Evolutionary conservation across 2,888 invertebrate species (phyloP).

Genomic region (Sceliomorpha sp.): DNA sequence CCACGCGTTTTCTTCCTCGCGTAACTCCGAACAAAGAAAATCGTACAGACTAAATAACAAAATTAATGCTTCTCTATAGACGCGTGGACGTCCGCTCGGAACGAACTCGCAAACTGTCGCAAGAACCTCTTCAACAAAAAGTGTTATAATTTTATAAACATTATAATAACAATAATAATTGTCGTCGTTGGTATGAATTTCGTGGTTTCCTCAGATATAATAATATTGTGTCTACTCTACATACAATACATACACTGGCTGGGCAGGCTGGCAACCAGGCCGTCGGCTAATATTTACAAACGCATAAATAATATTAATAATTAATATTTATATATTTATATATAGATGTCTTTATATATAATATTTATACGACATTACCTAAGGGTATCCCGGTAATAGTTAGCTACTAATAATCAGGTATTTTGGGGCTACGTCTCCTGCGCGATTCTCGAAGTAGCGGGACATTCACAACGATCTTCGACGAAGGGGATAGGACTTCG

Average conservation of each 20-base stretch:
- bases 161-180: conserved; percentile 78
- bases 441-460: conserved; percentile 51
- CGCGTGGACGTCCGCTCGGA: conserved; percentile 26
- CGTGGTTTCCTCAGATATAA: conserved; percentile 63
- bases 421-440: conserved; percentile 53
- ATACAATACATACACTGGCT: conserved; percentile 80
- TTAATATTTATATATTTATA: conserved; percentile 71
- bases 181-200: conserved; percentile 70
- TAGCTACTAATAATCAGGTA: conserved; percentile 63
- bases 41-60: conserved; percentile 57
- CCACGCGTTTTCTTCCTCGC: conserved; percentile 18
- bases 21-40: conserved; percentile 45
- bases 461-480: conserved; percentile 43
- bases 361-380: conserved; percentile 67
- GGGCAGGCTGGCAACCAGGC: conserved; percentile 65
- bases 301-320: conserved; percentile 79
- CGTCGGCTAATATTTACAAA: conserved; percentile 80
- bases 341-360: conserved; percentile 67
- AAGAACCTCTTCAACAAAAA: conserved; percentile 65
- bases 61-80: conserved; percentile 47
- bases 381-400: conserved; percentile 59
- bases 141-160: conserved; percentile 73
- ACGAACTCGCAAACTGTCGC: conserved; percentile 59
- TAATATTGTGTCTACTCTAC: conserved; percentile 75
- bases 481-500: conserved; percentile 40